Conservation (phyloP, 2,797 vertebrate species). For the Emys orbicularis region DNA sequence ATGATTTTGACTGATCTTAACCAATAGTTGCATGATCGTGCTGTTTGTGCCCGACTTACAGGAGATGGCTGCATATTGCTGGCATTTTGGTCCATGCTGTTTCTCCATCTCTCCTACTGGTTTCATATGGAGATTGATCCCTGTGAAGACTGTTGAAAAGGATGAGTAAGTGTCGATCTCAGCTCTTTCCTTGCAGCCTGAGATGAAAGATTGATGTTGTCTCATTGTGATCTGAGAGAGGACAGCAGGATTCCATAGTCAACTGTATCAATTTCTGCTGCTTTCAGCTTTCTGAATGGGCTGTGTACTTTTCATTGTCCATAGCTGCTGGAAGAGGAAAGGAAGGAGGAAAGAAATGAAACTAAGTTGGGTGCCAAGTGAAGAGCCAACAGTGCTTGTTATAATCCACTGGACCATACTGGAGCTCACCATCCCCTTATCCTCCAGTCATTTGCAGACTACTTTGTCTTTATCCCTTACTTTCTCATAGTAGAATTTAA, state of each 20-base stretch:
- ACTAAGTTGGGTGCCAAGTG: neutral
- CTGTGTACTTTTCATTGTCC: neutral
- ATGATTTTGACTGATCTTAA: conserved; percentile 8
- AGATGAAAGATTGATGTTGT: neutral
- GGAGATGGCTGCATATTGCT: conserved; percentile 5
- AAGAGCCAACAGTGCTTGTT: neutral
- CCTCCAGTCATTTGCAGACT: neutral
- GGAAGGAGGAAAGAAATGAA: neutral
- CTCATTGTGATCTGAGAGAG: neutral
- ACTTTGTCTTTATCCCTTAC: neutral
- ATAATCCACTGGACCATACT: neutral
- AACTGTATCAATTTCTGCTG: neutral
- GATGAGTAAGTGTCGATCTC: neutral
- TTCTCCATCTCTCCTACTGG: neutral
- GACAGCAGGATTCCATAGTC: too few relatives aligned
- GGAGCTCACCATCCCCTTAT: neutral
- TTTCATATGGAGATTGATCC: neutral
- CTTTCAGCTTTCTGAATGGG: neutral
- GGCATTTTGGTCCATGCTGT: neutral
- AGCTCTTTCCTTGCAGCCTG: neutral
- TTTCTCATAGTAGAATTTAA: neutral
- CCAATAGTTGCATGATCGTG: neutral
- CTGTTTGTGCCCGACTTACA: neutral
- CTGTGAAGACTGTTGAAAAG: neutral
- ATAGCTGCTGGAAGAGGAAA: neutral